Base-by-base conservation (phyloP, 92 coral and sea anemone genomes). In the Desmophyllum pertusum region DNA sequence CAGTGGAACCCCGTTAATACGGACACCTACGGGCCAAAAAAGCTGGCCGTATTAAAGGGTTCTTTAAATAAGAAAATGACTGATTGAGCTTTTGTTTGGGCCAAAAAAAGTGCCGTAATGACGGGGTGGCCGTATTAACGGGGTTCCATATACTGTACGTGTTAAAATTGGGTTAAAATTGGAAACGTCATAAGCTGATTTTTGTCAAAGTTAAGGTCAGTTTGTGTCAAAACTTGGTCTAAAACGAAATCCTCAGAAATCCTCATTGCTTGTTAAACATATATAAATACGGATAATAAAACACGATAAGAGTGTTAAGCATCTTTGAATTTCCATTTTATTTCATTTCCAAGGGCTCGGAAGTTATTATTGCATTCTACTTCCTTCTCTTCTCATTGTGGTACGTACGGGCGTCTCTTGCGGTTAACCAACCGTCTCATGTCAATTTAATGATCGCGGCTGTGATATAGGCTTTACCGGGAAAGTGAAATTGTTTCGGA, bases 401-500 rank as follows among this genome's bases (percentile, higher is more conserved):
- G n/a, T n/a, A n/a, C 36, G 48, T 63, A 63, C 21, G 30, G 10
- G 27, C 10, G 61, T 63, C 41, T 42, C 33, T 21, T 21, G 7
- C 73, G 73, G 45, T 27, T 35, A 17, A 67, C 41, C 15, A 67
- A 17, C 45, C 27, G 42, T 62, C 43, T 37, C 27, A n/a, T n/a
- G n/a, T n/a, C n/a, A 67, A 36, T 67, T 67, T 67, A 36, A 67
- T 38, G 29, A 63, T 40, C 42, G n/a, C 83, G 51, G 37, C 30
- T 61, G 59, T 31, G 0, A 64, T 62, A 63, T 78, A 42, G 11
- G 72, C 67, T 77, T 41, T 27, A 41, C 70, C 70, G 70, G 53
- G 38, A 77, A 55, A 23, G 36, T 14, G 31, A 46, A 52, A 77
- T 75, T 33, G 65, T 51, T 75, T 50, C n/a, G n/a, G 33, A 37